These are phyloP conservation scores for Enteromius thamalakanensis DNA, from an alignment of 2,797 vertebrate species.

Conservation along the genomic window DNA sequence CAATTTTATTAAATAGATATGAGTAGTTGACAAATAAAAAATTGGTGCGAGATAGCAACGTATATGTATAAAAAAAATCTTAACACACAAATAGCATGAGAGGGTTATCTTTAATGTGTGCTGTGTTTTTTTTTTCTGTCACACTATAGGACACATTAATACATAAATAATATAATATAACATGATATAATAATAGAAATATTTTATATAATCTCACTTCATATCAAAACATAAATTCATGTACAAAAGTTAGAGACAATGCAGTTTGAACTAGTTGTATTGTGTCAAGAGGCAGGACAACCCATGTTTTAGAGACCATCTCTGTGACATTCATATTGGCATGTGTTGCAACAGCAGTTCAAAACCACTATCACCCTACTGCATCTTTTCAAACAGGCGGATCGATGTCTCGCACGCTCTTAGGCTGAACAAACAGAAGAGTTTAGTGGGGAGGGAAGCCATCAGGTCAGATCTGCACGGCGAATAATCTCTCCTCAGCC, in stretches of 20 bases:
- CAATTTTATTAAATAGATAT: background rate
- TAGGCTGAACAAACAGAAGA: slow-evolving; percentile 51
- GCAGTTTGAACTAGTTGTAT: background rate
- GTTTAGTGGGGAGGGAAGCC: slow-evolving; percentile 34
- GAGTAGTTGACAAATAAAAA: no score
- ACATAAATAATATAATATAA: no score
- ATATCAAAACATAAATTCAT: background rate
- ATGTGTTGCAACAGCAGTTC: slow-evolving; percentile 14
- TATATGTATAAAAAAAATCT: no score
- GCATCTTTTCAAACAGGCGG: slow-evolving; percentile 37
- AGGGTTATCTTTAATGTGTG: no score
- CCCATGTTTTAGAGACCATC: background rate
- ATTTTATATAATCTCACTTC: background rate
- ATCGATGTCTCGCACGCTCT: slow-evolving; percentile 8
- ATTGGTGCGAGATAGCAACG: no score
- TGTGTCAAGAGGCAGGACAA: background rate
- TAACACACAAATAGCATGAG: no score
- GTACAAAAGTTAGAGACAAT: background rate
- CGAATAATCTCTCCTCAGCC: slow-evolving; percentile 45
- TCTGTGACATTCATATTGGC: slow-evolving; percentile 10
- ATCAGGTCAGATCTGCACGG: slow-evolving; percentile 51
- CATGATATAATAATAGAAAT: background rate
- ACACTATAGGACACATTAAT: no score
- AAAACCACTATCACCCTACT: slow-evolving; percentile 19
- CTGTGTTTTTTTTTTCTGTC: no score